These are phyloP conservation scores for Periphyllus acericola DNA, from an alignment of 2,888 invertebrate species.

Conservation along the genomic window DNA sequence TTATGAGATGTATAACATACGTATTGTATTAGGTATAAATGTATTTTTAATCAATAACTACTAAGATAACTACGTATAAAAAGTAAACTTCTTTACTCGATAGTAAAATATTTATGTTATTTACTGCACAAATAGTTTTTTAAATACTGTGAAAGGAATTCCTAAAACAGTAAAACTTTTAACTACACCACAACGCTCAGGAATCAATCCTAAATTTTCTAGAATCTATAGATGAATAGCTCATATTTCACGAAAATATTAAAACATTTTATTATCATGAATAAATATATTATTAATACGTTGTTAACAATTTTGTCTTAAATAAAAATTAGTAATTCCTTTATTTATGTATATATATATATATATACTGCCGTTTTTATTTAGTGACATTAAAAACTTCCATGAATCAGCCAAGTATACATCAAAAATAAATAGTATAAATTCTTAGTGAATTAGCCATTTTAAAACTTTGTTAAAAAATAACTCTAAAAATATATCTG, in stretches of 20 bases:
- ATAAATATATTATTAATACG: not conserved
- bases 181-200: not conserved
- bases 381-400: not conserved
- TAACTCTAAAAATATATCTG: slow-evolving; percentile 8
- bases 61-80: no score
- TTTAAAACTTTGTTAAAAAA: slow-evolving; percentile 19
- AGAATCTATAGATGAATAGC: not conserved
- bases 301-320: not conserved
- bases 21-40: not conserved
- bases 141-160: not conserved
- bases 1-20: not conserved
- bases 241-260: not conserved
- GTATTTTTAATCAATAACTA: not conserved
- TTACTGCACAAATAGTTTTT: not conserved
- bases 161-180: not conserved
- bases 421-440: slow-evolving; percentile 14
- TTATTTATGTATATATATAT: not conserved
- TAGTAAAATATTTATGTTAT: not conserved
- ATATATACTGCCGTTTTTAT: not conserved
- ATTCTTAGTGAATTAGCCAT: not conserved
- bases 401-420: not conserved
- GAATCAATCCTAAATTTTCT: no score
- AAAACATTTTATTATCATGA: not conserved
- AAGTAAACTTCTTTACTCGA: not conserved
- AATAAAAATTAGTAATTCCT: not conserved